These are phyloP conservation scores for Passer domesticus DNA, from an alignment of 2,113 vertebrate species.

Conservation along the genomic window DNA sequence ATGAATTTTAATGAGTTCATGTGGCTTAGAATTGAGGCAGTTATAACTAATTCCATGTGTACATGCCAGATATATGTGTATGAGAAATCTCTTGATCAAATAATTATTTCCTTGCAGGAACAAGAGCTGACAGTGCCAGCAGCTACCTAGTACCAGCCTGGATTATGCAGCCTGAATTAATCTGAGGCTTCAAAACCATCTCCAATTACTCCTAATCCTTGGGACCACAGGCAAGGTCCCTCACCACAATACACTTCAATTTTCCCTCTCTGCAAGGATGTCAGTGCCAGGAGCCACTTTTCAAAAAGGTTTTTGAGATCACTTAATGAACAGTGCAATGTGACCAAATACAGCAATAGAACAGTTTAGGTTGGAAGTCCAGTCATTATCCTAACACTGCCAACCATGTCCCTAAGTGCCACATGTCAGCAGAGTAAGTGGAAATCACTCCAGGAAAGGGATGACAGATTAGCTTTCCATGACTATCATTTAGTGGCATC, in stretches of 20 bases:
- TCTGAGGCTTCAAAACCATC: background rate
- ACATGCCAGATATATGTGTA: background rate
- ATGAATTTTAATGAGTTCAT: slow-evolving; percentile 50
- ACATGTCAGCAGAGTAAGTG: background rate
- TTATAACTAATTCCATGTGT: slow-evolving; percentile 24
- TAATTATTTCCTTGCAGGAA: slow-evolving; percentile 6
- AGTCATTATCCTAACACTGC: background rate
- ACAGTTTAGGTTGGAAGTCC: background rate
- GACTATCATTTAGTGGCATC: background rate
- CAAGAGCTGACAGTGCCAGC: background rate
- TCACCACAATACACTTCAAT: fast-evolving
- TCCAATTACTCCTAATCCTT: background rate
- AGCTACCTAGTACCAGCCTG: background rate
- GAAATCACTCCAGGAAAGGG: background rate
- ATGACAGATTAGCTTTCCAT: background rate
- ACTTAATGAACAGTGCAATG: background rate
- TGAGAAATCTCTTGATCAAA: slow-evolving; percentile 17
- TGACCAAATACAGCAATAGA: background rate
- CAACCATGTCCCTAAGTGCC: background rate
- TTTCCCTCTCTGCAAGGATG: background rate
- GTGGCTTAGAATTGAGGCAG: background rate
- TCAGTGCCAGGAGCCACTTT: background rate
- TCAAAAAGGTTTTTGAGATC: background rate
- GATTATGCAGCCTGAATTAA: background rate
- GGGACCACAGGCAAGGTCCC: background rate